These are phyloP conservation scores for Julus scandinavius DNA, from an alignment of 2,888 invertebrate species.

Conservation along the genomic window DNA sequence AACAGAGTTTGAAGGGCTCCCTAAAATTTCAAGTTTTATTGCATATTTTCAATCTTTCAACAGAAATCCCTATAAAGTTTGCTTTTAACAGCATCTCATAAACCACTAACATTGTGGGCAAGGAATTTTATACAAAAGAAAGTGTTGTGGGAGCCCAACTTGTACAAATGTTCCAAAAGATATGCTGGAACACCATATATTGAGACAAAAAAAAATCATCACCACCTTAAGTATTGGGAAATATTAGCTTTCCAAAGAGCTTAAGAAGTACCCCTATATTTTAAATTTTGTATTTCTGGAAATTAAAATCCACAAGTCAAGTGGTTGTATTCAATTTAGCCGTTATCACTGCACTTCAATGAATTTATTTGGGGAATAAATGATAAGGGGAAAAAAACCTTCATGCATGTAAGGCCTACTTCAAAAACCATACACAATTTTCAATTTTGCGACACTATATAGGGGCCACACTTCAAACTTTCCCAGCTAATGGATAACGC, in stretches of 20 bases:
- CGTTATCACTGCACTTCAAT: background rate
- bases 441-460: background rate
- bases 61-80: too few relatives aligned
- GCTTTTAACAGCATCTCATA: too few relatives aligned
- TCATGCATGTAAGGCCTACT: constrained; percentile 16
- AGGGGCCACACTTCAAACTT: background rate
- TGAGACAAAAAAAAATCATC: too few relatives aligned
- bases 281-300: background rate
- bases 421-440: constrained; percentile 26
- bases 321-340: constrained; percentile 13
- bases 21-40: background rate
- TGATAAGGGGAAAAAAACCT: background rate
- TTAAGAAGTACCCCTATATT: background rate
- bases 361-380: background rate
- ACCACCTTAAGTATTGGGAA: too few relatives aligned
- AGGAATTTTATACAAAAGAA: too few relatives aligned
- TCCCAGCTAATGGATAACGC: background rate
- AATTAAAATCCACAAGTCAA: background rate
- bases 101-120: too few relatives aligned
- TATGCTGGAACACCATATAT: too few relatives aligned
- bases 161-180: too few relatives aligned
- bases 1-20: background rate
- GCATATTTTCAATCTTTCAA: background rate
- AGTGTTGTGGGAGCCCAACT: background rate
- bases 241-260: background rate